A percentile compares a stretch with the other conserved stretches of the same genome.
These are phyloP conservation scores for Drosophila bocqueti DNA, from an alignment of 1,140 invertebrate genomes.

Conservation along the genomic window DNA sequence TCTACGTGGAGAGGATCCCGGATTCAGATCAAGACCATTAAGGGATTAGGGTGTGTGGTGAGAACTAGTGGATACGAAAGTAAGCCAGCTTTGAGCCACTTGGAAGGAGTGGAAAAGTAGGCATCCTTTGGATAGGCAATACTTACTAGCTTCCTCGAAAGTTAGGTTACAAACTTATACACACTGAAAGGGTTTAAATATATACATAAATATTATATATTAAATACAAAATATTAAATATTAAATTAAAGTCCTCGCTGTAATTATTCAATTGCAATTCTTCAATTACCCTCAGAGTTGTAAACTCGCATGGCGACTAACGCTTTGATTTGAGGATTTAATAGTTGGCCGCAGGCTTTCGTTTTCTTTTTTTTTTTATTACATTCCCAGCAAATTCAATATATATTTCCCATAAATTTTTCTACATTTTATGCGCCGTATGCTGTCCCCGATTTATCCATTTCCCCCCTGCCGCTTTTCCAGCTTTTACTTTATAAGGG, in stretches of 20 bases:
- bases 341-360: constrained; percentile 15
- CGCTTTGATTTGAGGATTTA: background rate
- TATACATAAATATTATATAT: background rate
- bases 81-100: background rate
- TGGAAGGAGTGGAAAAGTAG: background rate
- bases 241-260: too few relatives aligned
- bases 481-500: constrained; percentile 4
- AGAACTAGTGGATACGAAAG: constrained; percentile 2
- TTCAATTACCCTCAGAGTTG: background rate
- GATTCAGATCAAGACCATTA: background rate
- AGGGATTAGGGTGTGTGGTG: background rate
- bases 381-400: constrained; percentile 40
- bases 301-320: background rate
- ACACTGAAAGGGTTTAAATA: background rate
- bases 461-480: background rate
- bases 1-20: background rate
- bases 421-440: constrained; percentile 14
- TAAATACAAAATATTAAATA: too few relatives aligned
- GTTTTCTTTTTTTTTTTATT: constrained; percentile 8
- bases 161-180: background rate
- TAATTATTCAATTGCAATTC: background rate
- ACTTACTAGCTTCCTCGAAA: background rate
- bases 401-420: constrained; percentile 35
- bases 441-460: constrained; percentile 9
- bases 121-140: background rate